phyloP scores from a whole-genome alignment of 2,888 invertebrate genomes.

The Phyllotreta cruciferae region DNA sequence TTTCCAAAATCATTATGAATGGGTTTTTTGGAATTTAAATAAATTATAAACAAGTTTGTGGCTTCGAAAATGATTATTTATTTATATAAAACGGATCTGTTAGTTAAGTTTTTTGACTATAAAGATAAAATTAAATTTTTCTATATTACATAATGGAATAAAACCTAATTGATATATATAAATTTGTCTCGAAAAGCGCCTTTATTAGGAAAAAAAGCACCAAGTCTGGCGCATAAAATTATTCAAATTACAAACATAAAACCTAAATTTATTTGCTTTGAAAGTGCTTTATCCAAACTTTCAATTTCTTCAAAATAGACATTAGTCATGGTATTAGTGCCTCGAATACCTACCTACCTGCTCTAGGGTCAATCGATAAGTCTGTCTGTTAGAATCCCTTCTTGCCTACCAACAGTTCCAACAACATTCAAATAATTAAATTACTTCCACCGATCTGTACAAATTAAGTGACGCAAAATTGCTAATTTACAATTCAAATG shows the following conservation, averaged over 20 bases:
- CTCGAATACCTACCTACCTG: slow-evolving; percentile 6
- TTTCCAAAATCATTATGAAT: slow-evolving; percentile 1
- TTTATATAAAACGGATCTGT: slow-evolving; percentile 6
- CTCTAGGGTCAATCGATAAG: slow-evolving; percentile 4
- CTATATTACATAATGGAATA: slow-evolving; percentile 1
- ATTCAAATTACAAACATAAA: slow-evolving; percentile 2
- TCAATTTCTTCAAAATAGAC: slow-evolving; percentile 1
- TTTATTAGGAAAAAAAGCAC: too few species aligned
- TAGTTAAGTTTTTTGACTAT: slow-evolving; percentile 4
- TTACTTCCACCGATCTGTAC: too few species aligned
- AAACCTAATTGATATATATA: not conserved
- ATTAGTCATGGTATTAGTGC: slow-evolving; percentile 13
- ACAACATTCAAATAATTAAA: too few species aligned
- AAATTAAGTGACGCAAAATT: not conserved
- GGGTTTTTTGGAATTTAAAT: slow-evolving; percentile 5
- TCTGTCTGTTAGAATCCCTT: slow-evolving; percentile 3
- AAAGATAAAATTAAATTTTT: not conserved
- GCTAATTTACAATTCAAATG: slow-evolving; percentile 28
- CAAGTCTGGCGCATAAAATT: slow-evolving; percentile 1
- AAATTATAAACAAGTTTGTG: slow-evolving; percentile 13
- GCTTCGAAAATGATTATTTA: not conserved
- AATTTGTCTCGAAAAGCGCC: too few species aligned
- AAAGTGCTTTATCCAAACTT: slow-evolving; percentile 4
- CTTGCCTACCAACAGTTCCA: not conserved
- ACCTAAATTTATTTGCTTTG: not conserved